Evolutionary conservation across 2,113 vertebrate species (phyloP).

Genomic region (Charadrius vociferus): DNA sequence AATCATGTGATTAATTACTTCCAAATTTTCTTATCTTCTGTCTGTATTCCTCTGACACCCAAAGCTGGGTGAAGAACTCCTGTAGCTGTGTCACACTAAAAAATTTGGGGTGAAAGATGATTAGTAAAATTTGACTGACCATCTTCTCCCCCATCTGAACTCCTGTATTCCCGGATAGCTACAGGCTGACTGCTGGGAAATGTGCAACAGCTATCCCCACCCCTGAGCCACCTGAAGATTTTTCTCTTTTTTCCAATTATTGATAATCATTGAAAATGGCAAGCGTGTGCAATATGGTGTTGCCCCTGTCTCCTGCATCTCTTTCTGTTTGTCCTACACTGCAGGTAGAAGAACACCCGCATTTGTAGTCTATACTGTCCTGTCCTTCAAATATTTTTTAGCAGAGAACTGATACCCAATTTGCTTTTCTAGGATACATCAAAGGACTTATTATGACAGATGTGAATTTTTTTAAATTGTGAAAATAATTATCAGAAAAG

Average conservation of each 20-base stretch:
- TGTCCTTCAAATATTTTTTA: background rate
- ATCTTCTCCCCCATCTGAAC: background rate
- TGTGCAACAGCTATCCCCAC: background rate
- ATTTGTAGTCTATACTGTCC: background rate
- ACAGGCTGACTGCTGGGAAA: background rate
- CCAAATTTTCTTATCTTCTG: background rate
- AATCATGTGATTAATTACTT: background rate
- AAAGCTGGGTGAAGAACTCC: background rate
- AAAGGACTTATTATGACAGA: background rate
- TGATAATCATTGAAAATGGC: background rate
- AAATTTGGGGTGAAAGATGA: background rate
- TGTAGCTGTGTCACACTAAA: background rate
- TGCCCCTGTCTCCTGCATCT: background rate
- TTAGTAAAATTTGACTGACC: background rate
- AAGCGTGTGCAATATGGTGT: background rate
- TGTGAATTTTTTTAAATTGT: background rate
- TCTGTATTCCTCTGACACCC: background rate
- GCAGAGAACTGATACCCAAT: background rate
- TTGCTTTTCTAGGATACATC: background rate
- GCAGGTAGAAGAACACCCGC: background rate
- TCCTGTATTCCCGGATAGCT: background rate
- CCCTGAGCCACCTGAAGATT: background rate
- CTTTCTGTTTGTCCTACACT: background rate
- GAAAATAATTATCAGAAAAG: background rate
- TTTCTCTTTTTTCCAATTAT: background rate